These are phyloP conservation scores for Alligator mississippiensis DNA, from an alignment of 2,113 vertebrate species.

Conservation along the genomic window DNA sequence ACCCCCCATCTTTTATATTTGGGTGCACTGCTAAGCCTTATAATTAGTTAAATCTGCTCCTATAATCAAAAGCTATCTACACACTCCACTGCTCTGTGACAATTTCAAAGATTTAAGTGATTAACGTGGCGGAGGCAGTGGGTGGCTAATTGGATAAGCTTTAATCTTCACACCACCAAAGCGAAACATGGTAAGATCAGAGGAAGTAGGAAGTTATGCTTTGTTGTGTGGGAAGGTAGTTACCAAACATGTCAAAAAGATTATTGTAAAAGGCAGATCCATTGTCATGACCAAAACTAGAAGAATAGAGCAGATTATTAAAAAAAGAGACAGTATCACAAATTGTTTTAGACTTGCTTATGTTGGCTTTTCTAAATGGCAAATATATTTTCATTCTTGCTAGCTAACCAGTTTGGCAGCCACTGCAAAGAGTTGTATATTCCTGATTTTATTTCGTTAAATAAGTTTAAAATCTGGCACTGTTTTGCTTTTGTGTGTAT, in stretches of 20 bases:
- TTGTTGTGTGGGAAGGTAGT: slow-evolving; percentile 72
- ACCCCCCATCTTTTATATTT: slow-evolving; percentile 75
- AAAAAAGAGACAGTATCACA: neutral
- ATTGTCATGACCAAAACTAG: slow-evolving; percentile 48
- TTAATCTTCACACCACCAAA: slow-evolving; percentile 89
- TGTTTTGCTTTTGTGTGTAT: neutral
- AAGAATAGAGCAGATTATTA: slow-evolving; percentile 7
- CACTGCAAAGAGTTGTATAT: neutral
- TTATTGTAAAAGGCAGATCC: slow-evolving; percentile 64
- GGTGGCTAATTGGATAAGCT: slow-evolving; percentile 94
- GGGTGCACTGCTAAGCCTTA: slow-evolving; percentile 76
- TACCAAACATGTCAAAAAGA: slow-evolving; percentile 86
- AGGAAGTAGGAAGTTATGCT: slow-evolving; percentile 80
- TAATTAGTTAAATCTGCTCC: slow-evolving; percentile 89
- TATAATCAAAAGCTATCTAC: slow-evolving; percentile 69
- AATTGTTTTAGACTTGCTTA: slow-evolving; percentile 51
- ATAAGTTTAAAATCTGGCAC: neutral
- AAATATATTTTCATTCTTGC: neutral
- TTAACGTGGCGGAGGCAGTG: slow-evolving; percentile 80
- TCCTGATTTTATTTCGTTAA: neutral
- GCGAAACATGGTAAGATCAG: slow-evolving; percentile 60
- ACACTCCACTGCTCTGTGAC: slow-evolving; percentile 78
- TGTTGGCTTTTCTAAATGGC: slow-evolving; percentile 18
- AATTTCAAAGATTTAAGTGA: slow-evolving; percentile 81
- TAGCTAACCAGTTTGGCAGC: neutral